Evolutionary conservation across 1,140 invertebrate species (phyloP), one percentile per base, ranked within the genome.

Genomic region (Archivesica marissinica): DNA sequence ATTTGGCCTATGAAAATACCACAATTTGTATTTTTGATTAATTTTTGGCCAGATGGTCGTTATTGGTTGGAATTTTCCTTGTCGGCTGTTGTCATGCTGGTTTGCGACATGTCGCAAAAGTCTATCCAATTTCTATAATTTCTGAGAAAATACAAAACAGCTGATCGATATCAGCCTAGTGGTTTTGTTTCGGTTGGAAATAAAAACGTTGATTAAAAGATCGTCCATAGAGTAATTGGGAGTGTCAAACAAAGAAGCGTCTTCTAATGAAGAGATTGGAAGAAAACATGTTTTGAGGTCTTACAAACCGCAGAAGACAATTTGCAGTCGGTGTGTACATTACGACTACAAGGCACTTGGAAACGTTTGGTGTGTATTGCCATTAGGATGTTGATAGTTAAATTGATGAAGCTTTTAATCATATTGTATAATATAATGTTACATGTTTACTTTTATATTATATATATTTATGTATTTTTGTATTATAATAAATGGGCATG

Each of bases 61-160:
- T 77, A 44, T 30, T 77, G 54, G 75, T 39, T 39, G 56, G 54
- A 61, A 77, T 77, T 77, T 77, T 77, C 54, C 33, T n/a, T 9
- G 38, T 77, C 75, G 56, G 59, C 75, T 77, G 75, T 41, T 61
- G 41, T 54, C 75, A 56, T 61, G 75, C 75, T 77, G 75, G 54
- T 77, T 77, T 77, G 44, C 52, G 75, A 54, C 75, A 77, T 59
- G 75, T 77, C 75, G 75, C 75, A 61, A 77, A 77, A 77, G 38
- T 61, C 56, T 77, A 59, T 77, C 75, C 54, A 61, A 77, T 77
- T 77, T 77, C 75, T 59, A 77, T 30, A 59, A 61, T 59, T 77
- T 61, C 75, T 61, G 33, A 59, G 56, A 77, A 72, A 72, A 72
- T 72, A 72, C 68, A 72, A 72, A 70, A 72, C n/a, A 47, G 68